Evolutionary conservation across 2,888 invertebrate genomes (phyloP), one percentile per base, ranked within the genome.

Genomic region (Rotaria sp.): DNA sequence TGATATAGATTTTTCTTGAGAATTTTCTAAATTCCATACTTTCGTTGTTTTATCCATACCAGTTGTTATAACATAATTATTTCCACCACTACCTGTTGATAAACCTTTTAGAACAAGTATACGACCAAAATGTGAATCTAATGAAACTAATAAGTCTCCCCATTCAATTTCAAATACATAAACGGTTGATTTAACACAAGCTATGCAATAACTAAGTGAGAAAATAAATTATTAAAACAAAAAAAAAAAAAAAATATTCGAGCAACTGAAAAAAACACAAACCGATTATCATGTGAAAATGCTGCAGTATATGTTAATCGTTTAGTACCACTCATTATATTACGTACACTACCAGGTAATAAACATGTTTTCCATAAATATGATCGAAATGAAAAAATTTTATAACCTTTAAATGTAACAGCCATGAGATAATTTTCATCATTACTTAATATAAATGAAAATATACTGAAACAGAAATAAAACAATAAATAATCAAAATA

Each of bases 21-120:
- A 97, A 90, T 98, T 98, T 91, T 97, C 96, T 87, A 99, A 96
- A 91, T 98, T 98, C 98, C 98, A 98, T 10, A 97, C 96, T 93
- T 98, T 98, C 13, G 98, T 97, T 0, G 96, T 96, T 87, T 97
- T 93, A 91, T 99, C 98, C 85, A 98, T 96, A 0, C 97, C 97
- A 0, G 97, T 96, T 0, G 98, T 97, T 84, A 98, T 96, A 10
- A 97, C 89, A 88, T 91, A 91, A 89, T 92, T 92, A 85, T 91
- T 90, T 30, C 94, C 94, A 0, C 95, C 95, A 30, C 95, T 94
- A 0, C 95, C 94, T 87, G 98, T 92, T 67, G 35, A 30, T 21
- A 67, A 67, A 88, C 96, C 95, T 87, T 98, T 96, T 87, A 98
- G 92, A 89, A 96, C 95, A 87, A 98, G 96, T 21, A 98, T 97